Evolutionary conservation across 2,888 invertebrate species (phyloP).

Genomic region (Fragum whitleyi): DNA sequence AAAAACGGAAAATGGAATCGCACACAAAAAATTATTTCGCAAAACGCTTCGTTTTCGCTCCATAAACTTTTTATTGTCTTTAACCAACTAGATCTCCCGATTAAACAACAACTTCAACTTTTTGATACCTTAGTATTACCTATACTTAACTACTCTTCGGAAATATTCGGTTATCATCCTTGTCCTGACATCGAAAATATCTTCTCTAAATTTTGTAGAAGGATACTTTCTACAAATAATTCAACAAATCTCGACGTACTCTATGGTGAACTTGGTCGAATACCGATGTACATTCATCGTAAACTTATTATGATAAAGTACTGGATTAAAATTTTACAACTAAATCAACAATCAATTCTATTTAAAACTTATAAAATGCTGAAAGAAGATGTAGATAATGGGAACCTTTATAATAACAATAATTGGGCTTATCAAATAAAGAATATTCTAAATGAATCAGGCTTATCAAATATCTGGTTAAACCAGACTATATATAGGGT

Average conservation of each 20-base stretch:
- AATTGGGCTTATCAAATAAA: slow-evolving; percentile 38
- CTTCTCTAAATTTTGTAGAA: slow-evolving; percentile 14
- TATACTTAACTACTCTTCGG: slow-evolving; percentile 18
- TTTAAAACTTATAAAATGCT: slow-evolving; percentile 12
- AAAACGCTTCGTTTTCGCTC: slow-evolving; percentile 7
- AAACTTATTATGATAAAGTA: slow-evolving; percentile 18
- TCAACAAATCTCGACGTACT: slow-evolving; percentile 15
- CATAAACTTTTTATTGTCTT: slow-evolving; percentile 24
- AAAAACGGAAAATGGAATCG: slow-evolving; percentile 18
- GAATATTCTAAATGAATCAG: neutral
- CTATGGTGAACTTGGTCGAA: slow-evolving; percentile 22
- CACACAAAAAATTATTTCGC: slow-evolving; percentile 13
- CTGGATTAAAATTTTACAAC: slow-evolving; percentile 17
- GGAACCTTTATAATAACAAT: neutral
- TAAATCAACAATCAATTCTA: neutral
- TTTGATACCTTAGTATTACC: slow-evolving; percentile 23
- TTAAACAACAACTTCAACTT: slow-evolving; percentile 2
- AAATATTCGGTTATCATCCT: slow-evolving; percentile 11
- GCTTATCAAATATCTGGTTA: slow-evolving; percentile 26
- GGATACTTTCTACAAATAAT: slow-evolving; percentile 14
- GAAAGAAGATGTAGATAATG: slow-evolving; percentile 23
- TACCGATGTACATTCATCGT: neutral
- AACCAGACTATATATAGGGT: neutral
- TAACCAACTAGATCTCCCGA: slow-evolving; percentile 9
- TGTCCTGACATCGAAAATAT: neutral